These are phyloP conservation scores for Noctua janthe DNA, from an alignment of 2,888 invertebrate genomes.

Conservation along the genomic window DNA sequence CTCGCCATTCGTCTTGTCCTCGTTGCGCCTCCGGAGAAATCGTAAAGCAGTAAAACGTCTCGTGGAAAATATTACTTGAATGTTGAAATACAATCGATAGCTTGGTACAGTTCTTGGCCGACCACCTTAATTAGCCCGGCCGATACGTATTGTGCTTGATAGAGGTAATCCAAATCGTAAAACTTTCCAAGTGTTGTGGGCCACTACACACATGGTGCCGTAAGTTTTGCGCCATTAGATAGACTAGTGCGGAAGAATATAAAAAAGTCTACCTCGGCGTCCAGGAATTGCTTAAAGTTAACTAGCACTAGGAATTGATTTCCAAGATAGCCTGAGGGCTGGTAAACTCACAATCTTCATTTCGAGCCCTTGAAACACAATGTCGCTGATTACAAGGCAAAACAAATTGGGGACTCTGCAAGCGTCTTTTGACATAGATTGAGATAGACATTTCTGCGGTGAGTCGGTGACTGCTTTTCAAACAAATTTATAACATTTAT, in stretches of 20 bases:
- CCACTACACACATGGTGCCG: conserved; percentile 40
- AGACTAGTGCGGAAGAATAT: conserved; percentile 8
- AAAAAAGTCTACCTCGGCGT: neutral
- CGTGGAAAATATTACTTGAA: conserved; percentile 68
- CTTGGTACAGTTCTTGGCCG: conserved; percentile 65
- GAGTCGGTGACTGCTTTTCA: neutral
- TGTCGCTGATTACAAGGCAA: neutral
- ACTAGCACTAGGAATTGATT: neutral
- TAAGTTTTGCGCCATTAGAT: conserved; percentile 24
- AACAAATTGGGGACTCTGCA: neutral
- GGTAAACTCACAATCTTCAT: neutral
- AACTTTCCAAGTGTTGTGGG: conserved; percentile 67
- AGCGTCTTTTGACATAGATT: neutral
- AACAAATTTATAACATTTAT: neutral
- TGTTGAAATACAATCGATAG: conserved; percentile 69
- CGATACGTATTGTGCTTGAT: conserved; percentile 75
- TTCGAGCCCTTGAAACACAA: neutral
- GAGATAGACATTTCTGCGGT: neutral
- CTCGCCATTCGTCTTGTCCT: conserved; percentile 72
- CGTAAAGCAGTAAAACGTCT: conserved; percentile 74
- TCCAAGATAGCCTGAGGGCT: neutral
- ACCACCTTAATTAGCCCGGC: conserved; percentile 76
- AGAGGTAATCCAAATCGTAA: conserved; percentile 76
- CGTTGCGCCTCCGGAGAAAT: conserved; percentile 72
- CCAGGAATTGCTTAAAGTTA: neutral